A percentile compares a stretch with the other conserved stretches of the same genome.
Evolutionary conservation across 1,140 invertebrate genomes (phyloP).

Genomic region (Drosophila leontia): DNA sequence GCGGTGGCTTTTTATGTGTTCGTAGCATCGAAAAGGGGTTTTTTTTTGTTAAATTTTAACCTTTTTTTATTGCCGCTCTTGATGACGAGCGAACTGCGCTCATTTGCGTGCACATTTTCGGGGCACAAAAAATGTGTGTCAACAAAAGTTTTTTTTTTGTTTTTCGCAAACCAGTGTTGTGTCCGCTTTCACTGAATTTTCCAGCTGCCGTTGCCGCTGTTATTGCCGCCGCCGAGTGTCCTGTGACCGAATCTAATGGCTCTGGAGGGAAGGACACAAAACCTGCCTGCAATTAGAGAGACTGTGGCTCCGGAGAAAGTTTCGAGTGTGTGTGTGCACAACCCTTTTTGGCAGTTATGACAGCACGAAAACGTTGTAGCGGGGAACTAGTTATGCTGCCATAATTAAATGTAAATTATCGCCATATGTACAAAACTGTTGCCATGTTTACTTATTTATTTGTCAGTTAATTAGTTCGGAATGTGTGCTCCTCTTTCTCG

Average conservation of each 20-base stretch:
- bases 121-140: slow-evolving; percentile 75
- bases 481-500: slow-evolving; percentile 1
- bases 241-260: slow-evolving; percentile 41
- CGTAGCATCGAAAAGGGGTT: neutral
- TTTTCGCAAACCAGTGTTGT: slow-evolving; percentile 28
- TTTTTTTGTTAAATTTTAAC: neutral
- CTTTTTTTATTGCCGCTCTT: slow-evolving; percentile 41
- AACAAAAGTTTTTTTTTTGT: slow-evolving; percentile 58
- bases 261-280: slow-evolving; percentile 30
- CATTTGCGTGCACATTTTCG: slow-evolving; percentile 68
- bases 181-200: slow-evolving; percentile 25
- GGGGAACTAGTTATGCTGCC: slow-evolving; percentile 47
- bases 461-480: slow-evolving; percentile 60
- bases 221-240: slow-evolving; percentile 19
- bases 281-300: slow-evolving; percentile 54
- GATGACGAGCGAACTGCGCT: slow-evolving; percentile 73
- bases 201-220: slow-evolving; percentile 11
- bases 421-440: slow-evolving; percentile 61
- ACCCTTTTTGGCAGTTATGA: slow-evolving; percentile 54
- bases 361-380: slow-evolving; percentile 39
- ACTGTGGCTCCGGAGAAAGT: slow-evolving; percentile 18
- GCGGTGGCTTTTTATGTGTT: slow-evolving; percentile 19
- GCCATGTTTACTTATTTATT: slow-evolving; percentile 67
- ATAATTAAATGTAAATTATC: slow-evolving; percentile 77
- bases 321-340: slow-evolving; percentile 14